Base-by-base conservation (phyloP, 1,140 invertebrate species). In the Bemisia tabaci region DNA sequence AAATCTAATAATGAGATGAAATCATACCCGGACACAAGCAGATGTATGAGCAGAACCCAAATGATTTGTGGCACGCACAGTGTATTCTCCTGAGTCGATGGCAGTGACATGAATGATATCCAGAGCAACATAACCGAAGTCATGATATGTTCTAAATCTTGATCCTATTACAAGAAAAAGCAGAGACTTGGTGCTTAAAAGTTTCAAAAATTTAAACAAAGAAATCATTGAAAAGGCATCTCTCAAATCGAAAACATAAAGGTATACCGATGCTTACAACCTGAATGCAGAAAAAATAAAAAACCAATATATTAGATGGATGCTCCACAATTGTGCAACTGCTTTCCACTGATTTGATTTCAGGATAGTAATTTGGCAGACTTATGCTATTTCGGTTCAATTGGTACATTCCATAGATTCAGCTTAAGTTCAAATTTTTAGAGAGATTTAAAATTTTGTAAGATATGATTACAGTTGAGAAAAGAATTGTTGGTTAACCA, bases 1-100 rank as follows among this genome's bases (percentile, higher is more conserved):
- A n/a, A n/a, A n/a, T n/a, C n/a, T n/a, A n/a, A n/a, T n/a, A n/a
- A n/a, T n/a, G n/a, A n/a, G n/a, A n/a, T n/a, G n/a, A n/a, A n/a
- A 17, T 62, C 75, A 79, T 65, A 86, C 90, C 68, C 89, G 84
- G 1, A 98, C 90, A 75, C 89, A 90, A 5, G 93, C 87, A 12
- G 88, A 94, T 1, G 95, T 97, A 69, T 94, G 89, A 17, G 93
- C 94, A 61, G 88, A 85, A 24, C 97, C 97, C 68, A 95, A 81
- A 73, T 91, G 87, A 77, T 99, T 99, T 0, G 91, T 93, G 23
- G 92, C 96, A 68, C 90, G 80, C 39, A 91, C 92, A 0, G 92
- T 95, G 71, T 95, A 96, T 80, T 94, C 91, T 58, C 97, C 97
- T 27, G 92, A 89, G 78, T 99, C 97, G 26, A 89, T 79, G 21